These are phyloP conservation scores for Rhipidura dahli DNA, from an alignment of 2,113 vertebrate species.

Conservation along the genomic window DNA sequence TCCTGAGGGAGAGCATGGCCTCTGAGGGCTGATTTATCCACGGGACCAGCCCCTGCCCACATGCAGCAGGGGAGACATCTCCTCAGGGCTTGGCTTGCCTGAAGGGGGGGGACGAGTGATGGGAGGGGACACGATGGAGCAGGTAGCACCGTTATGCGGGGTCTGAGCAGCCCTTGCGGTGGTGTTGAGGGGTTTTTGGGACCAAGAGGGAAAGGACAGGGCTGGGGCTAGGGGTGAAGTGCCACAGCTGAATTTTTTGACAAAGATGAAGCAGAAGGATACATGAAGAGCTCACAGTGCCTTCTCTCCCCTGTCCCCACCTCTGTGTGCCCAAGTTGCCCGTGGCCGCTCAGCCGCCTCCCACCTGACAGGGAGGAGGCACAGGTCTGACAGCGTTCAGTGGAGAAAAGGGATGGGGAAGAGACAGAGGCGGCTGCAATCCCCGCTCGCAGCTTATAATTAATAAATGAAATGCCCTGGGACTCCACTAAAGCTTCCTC, in stretches of 20 bases:
- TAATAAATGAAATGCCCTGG: slow-evolving; percentile 87
- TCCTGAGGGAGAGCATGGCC: neutral
- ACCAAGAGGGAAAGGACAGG: neutral
- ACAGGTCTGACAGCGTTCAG: slow-evolving; percentile 56
- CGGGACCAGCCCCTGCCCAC: fast-evolving
- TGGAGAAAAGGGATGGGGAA: slow-evolving; percentile 2
- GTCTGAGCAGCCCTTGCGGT: fast-evolving
- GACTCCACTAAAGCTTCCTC: slow-evolving; percentile 79
- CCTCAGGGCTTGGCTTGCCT: neutral
- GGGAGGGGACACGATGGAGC: fast-evolving
- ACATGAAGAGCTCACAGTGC: neutral
- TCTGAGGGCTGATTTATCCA: neutral
- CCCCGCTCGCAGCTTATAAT: slow-evolving; percentile 77
- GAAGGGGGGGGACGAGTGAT: fast-evolving
- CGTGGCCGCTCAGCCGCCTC: neutral
- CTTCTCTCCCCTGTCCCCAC: neutral
- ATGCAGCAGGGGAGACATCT: fast-evolving
- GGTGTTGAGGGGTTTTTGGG: neutral
- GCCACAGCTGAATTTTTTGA: fast-evolving
- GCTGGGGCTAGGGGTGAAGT: neutral
- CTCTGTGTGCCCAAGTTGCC: neutral
- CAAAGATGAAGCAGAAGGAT: neutral
- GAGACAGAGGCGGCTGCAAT: slow-evolving; percentile 43
- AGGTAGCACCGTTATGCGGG: fast-evolving
- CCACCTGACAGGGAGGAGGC: slow-evolving; percentile 53